phyloP scores from a whole-genome alignment of 53 echinoderm and acorn worm genomes.

The Echinometra lucunter region DNA sequence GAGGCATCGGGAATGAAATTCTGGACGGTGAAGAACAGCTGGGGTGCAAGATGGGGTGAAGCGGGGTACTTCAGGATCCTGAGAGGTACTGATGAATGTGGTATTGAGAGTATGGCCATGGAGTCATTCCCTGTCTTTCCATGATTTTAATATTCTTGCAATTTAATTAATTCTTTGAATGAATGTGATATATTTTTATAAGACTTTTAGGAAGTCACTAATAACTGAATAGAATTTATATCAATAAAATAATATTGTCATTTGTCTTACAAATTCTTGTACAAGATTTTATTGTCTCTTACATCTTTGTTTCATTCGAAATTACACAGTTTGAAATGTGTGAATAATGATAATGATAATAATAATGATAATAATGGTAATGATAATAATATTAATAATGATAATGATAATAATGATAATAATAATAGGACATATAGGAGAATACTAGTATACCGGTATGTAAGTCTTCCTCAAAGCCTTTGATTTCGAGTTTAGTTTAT shows the following conservation, averaged over 20 bases:
- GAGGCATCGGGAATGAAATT: constrained; percentile 76
- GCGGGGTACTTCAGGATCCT: constrained; percentile 88
- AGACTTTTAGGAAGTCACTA: neutral
- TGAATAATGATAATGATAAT: neutral
- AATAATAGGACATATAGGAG: no score
- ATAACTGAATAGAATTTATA: neutral
- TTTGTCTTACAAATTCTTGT: neutral
- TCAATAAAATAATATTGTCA: neutral
- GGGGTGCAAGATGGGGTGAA: constrained; percentile 92
- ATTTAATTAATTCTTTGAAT: neutral
- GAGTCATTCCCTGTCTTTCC: constrained; percentile 91
- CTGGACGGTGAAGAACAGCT: constrained; percentile 97
- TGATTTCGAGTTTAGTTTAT: no score
- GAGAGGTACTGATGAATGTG: constrained; percentile 85
- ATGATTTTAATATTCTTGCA: constrained; percentile 1
- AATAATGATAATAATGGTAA: no score
- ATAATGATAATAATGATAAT: no score
- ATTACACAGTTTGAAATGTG: neutral
- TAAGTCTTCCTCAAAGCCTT: neutral
- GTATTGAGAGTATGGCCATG: constrained; percentile 88
- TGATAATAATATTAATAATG: no score
- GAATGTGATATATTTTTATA: neutral
- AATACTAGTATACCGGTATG: neutral
- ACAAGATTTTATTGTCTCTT: neutral
- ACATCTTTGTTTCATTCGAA: neutral